Conservation (phyloP, 2,888 invertebrate genomes). For the Drosophila ustulata region DNA sequence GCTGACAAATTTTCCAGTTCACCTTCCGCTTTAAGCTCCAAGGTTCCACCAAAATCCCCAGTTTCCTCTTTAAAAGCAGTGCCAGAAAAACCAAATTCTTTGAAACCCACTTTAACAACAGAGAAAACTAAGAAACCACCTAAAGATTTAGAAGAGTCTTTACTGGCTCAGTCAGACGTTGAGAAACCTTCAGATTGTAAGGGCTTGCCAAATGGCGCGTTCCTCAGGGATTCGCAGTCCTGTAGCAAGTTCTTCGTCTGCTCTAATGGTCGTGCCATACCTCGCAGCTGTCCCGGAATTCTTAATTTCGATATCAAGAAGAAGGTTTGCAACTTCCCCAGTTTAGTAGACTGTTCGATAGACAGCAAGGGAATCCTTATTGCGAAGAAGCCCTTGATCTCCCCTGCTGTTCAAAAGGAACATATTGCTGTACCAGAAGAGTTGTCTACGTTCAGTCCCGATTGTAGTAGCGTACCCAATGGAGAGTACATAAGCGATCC, state of each 20-base stretch:
- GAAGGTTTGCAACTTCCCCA: constrained; percentile 60
- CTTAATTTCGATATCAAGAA: constrained; percentile 53
- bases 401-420: background rate
- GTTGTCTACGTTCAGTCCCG: constrained; percentile 9
- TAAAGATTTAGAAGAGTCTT: background rate
- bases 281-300: constrained; percentile 45
- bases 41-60: background rate
- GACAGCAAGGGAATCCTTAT: background rate
- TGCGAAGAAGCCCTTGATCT: background rate
- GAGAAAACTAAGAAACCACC: background rate
- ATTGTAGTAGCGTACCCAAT: constrained; percentile 39
- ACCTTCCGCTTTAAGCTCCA: background rate
- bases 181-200: background rate
- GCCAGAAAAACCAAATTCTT: background rate
- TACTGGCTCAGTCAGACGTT: background rate
- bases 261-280: constrained; percentile 50
- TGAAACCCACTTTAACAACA: background rate
- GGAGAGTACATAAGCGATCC: constrained; percentile 36
- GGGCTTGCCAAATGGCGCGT: constrained; percentile 43
- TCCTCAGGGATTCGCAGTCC: constrained; percentile 40
- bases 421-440: background rate
- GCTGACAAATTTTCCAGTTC: too few relatives aligned
- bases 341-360: constrained; percentile 54
- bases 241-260: constrained; percentile 65
- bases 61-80: background rate